Conservation (phyloP, 2,888 invertebrate species). For the Lasioglossum marginatum region DNA sequence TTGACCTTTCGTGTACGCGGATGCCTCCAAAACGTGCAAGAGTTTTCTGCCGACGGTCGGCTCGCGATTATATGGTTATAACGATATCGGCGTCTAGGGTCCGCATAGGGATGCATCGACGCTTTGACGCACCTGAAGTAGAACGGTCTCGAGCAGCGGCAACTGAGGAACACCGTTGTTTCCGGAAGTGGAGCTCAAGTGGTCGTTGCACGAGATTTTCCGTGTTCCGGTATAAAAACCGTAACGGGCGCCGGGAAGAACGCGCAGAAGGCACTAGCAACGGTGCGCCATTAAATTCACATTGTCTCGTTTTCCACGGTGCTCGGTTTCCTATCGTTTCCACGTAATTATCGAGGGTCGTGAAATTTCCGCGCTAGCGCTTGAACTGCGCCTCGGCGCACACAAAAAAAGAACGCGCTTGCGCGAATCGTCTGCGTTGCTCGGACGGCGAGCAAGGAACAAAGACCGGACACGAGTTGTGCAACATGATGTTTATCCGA, state of each 20-base stretch:
- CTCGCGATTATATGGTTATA: neutral
- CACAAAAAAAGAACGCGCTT: constrained; percentile 20
- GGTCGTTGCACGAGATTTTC: neutral
- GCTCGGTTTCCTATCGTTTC: neutral
- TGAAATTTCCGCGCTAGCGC: neutral
- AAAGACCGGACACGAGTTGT: constrained; percentile 79
- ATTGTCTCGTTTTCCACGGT: constrained; percentile 1
- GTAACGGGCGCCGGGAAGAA: neutral
- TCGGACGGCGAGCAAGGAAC: constrained; percentile 61
- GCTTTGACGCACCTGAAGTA: neutral
- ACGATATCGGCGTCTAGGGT: neutral
- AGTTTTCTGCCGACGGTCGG: constrained; percentile 30
- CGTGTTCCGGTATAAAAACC: neutral
- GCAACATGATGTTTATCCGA: constrained; percentile 78
- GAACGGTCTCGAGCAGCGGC: neutral
- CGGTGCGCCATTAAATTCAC: neutral
- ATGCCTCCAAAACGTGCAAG: constrained; percentile 56
- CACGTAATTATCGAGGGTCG: neutral
- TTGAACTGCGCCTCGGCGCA: neutral
- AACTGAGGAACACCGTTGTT: neutral
- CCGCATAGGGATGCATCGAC: neutral
- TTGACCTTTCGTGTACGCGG: constrained; percentile 61
- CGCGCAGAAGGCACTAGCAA: neutral
- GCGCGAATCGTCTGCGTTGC: neutral
- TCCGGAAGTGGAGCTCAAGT: neutral